Base-by-base conservation (phyloP, 2,797 vertebrate species). In the Rhynchonycteris naso region DNA sequence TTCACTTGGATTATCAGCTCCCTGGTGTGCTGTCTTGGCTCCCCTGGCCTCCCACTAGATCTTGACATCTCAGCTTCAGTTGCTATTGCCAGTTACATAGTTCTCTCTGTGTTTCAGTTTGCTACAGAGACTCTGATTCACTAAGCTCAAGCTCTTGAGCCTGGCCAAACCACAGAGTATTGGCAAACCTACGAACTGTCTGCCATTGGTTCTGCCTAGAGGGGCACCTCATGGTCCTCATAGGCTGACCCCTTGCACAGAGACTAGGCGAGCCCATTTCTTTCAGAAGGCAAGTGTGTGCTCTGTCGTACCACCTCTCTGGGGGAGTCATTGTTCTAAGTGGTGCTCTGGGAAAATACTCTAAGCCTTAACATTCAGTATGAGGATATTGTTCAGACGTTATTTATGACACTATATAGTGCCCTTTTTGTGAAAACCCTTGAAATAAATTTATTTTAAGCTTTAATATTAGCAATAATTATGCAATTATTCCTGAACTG, bases 381-480 rank as follows among this genome's bases (percentile, higher is more conserved):
- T 75, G 52, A 83, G n/a, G 33, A 35, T 84, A n/a, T n/a, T 72
- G 19, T n/a, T 56, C 38, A 76, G 72, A 83, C 1, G 9, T 52
- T 52, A 81, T 50, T 76, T 65, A 52, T 76, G 90, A 63, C 2
- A 47, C n/a, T 30, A 0, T 71, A 33, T 16, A 30, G 66, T 78
- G 16, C 9, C 47, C 66, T 76, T 63, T 88, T 90, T 65, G n/a
- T 50, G 33, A 80, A 87, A 94, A 94, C 16, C 21, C 52, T 58
- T 81, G 30, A 13, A 28, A 15, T 88, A 47, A 75, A 58, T 90
- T 75, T 75, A 68, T 83, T 96, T 88, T 54, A 56, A 78, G 6
- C 16, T 85, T 94, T 83, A 50, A 22, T 68, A 33, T 88, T 71
- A 87, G 58, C 38, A 74, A 87, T 95, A 84, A 69, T 74, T 86